Conservation (phyloP, 2,888 invertebrate genomes). For the Bombylius major region DNA sequence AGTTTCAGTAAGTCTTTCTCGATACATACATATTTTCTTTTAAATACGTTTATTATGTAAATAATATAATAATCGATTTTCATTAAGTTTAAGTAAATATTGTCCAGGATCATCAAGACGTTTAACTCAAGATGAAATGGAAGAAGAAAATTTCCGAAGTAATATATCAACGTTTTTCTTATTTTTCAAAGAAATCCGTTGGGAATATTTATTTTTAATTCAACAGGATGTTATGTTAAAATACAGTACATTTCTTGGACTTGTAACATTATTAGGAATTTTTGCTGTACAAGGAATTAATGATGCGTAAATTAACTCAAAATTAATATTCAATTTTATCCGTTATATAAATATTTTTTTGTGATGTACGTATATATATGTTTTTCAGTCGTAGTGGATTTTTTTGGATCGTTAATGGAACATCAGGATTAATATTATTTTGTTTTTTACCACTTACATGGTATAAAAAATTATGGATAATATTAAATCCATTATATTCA, state of each 20-base stretch:
- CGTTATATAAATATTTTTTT: too few species aligned
- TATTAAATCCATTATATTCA: slow-evolving; percentile 19
- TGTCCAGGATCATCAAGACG: slow-evolving; percentile 27
- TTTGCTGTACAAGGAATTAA: slow-evolving; percentile 50
- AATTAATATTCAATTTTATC: background rate
- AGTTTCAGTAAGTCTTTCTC: slow-evolving; percentile 47
- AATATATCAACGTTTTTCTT: slow-evolving; percentile 43
- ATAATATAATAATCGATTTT: background rate
- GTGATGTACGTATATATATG: too few species aligned
- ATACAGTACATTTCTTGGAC: slow-evolving; percentile 56
- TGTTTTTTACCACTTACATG: slow-evolving; percentile 57
- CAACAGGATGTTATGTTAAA: slow-evolving; percentile 76
- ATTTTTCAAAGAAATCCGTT: slow-evolving; percentile 47
- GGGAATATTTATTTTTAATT: slow-evolving; percentile 59
- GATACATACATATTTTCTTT: background rate
- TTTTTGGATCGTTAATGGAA: slow-evolving; percentile 39
- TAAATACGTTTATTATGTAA: too few species aligned
- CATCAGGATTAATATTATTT: slow-evolving; percentile 39
- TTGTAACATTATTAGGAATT: slow-evolving; percentile 45
- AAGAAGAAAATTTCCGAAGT: slow-evolving; percentile 32
- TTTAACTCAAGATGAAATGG: slow-evolving; percentile 32
- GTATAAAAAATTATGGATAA: slow-evolving; percentile 61
- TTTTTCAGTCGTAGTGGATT: slow-evolving; percentile 25
- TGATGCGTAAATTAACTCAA: slow-evolving; percentile 23
- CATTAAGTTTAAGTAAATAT: slow-evolving; percentile 23